Conservation (phyloP, 2,888 invertebrate genomes). For the Caenorhabditis virilis region DNA sequence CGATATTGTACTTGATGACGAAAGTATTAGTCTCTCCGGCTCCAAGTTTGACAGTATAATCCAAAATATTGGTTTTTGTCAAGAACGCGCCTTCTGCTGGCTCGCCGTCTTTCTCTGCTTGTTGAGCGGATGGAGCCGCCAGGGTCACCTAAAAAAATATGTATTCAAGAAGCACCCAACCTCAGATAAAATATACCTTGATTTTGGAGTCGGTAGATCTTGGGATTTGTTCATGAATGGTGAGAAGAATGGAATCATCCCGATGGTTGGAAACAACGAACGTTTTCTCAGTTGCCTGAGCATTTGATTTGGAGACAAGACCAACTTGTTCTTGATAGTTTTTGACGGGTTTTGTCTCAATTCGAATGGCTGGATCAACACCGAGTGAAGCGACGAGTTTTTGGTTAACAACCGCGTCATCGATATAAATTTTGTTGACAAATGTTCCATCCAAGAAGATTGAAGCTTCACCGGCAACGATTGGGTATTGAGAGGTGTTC, state of each 20-base stretch:
- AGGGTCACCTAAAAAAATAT: too few relatives aligned
- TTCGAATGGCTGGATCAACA: slow-evolving; percentile 69
- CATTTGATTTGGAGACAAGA: slow-evolving; percentile 44
- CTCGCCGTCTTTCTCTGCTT: too few relatives aligned
- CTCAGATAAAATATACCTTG: slow-evolving; percentile 44
- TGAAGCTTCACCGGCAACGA: slow-evolving; percentile 55
- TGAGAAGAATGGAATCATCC: slow-evolving; percentile 41
- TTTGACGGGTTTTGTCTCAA: slow-evolving; percentile 69
- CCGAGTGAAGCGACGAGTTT: slow-evolving; percentile 68
- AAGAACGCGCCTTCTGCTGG: slow-evolving; percentile 32
- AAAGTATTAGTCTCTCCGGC: slow-evolving; percentile 20
- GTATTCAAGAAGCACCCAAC: too few relatives aligned
- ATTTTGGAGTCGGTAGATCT: slow-evolving; percentile 62
- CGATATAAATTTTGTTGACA: slow-evolving; percentile 59
- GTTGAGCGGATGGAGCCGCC: too few relatives aligned
- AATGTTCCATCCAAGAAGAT: slow-evolving; percentile 60
- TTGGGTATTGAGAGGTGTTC: slow-evolving; percentile 54
- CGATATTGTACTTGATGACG: slow-evolving; percentile 44
- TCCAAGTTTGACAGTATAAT: slow-evolving; percentile 43
- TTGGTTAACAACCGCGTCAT: background rate
- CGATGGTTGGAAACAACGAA: slow-evolving; percentile 55
- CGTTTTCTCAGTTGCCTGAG: slow-evolving; percentile 50
- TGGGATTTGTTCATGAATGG: slow-evolving; percentile 57
- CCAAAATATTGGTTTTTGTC: slow-evolving; percentile 45
- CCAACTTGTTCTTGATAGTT: slow-evolving; percentile 68